These are phyloP conservation scores for Epizoanthus illoricatus DNA, from an alignment of 92 coral and sea anemone genomes.

Conservation along the genomic window DNA sequence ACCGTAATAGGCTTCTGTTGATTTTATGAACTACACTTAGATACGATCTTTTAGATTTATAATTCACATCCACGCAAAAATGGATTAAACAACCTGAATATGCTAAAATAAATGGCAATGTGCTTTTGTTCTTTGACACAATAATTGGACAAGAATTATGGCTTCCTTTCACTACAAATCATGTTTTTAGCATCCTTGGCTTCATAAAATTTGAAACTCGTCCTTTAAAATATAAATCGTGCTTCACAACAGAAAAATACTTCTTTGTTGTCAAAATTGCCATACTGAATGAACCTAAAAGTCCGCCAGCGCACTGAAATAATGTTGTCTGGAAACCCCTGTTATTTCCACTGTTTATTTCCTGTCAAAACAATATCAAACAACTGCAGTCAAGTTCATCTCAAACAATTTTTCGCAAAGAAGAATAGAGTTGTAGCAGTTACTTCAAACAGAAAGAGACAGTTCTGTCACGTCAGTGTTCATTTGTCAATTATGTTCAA, in stretches of 20 bases:
- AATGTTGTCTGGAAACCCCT: constrained; percentile 11
- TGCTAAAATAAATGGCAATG: constrained; percentile 29
- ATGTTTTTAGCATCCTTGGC: not conserved
- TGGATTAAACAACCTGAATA: constrained; percentile 39
- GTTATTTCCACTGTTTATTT: constrained; percentile 27
- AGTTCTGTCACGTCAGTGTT: constrained; percentile 41
- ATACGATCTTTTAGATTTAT: constrained; percentile 35
- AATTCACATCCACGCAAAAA: constrained; percentile 28
- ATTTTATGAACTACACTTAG: constrained; percentile 28
- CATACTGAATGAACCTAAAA: not conserved
- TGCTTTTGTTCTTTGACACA: constrained; percentile 34
- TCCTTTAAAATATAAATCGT: not conserved
- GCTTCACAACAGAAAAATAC: not conserved
- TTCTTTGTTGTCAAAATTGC: not conserved
- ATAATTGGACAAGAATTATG: not conserved
- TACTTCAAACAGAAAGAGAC: constrained; percentile 39
- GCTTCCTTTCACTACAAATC: not conserved
- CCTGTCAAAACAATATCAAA: constrained; percentile 46
- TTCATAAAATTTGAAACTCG: not conserved
- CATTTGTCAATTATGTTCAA: constrained; percentile 28
- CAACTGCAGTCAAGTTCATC: constrained; percentile 41
- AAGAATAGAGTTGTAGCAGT: constrained; percentile 39
- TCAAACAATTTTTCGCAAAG: constrained; percentile 43
- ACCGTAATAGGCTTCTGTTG: constrained; percentile 38
- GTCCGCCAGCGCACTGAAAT: not conserved